Evolutionary conservation across 2,888 invertebrate genomes (phyloP).

Genomic region (Dioctria linearis): DNA sequence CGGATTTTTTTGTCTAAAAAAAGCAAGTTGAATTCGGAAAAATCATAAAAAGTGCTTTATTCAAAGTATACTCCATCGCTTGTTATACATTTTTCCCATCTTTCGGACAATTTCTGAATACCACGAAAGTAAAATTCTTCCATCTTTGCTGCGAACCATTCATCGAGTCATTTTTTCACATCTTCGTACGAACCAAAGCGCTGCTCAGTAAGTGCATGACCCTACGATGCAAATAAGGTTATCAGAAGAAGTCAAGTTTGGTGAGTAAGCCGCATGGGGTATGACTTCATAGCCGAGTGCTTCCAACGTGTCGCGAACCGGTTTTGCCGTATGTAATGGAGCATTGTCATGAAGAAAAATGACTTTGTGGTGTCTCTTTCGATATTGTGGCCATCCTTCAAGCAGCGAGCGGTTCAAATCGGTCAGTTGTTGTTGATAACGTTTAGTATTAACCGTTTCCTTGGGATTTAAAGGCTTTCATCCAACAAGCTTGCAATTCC

Average conservation of each 20-base stretch:
- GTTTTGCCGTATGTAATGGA: slow-evolving; percentile 4
- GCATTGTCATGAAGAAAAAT: background rate
- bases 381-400: no score
- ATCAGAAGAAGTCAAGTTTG: slow-evolving; percentile 15
- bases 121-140: background rate
- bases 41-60: background rate
- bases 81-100: slow-evolving; percentile 21
- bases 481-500: no score
- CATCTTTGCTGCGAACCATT: slow-evolving; percentile 25
- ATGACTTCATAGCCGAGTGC: slow-evolving; percentile 38
- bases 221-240: no score
- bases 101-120: slow-evolving; percentile 24
- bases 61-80: slow-evolving; percentile 6
- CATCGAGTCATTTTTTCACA: slow-evolving; percentile 25
- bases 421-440: no score
- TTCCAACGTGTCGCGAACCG: slow-evolving; percentile 31
- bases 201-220: slow-evolving; percentile 38
- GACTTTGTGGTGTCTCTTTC: background rate
- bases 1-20: no score
- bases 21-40: no score
- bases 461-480: accelerated
- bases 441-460: no score
- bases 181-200: slow-evolving; percentile 38
- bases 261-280: slow-evolving; percentile 39
- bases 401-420: no score